Evolutionary conservation across 2,113 vertebrate genomes (phyloP), one percentile per base, ranked within the genome.

Genomic region (Xenotilapia leptura): DNA sequence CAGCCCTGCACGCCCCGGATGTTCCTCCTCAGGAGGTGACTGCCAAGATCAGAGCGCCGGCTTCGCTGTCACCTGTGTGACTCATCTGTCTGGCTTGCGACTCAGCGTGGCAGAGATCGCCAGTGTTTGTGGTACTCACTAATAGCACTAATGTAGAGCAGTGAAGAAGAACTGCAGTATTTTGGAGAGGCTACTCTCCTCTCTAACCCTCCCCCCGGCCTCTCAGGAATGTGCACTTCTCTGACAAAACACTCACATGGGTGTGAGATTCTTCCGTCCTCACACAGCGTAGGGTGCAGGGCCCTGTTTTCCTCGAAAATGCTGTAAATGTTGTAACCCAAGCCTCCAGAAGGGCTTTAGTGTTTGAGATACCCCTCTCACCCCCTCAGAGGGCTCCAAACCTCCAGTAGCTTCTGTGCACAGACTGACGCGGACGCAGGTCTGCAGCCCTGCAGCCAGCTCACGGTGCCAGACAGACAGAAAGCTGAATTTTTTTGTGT

Each of bases 171-270:
- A 86, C 56, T 38, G 51, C 65, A 84, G 88, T 88, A 54, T 86
- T 89, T 84, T 54, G 42, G 82, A 36, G 85, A 62, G 86, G 79
- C 58, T 90, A 8, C 26, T 82, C 82, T 80, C 58, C 91, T 13
- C 31, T 82, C 82, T 80, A 79, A 93, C 60, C 6, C 4, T 80
- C 79, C 86, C 85, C 85, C 82, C 26, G 11, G 33, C 60, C 88
- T 77, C 88, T 90, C 83, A 92, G 92, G 92, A 93, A 95, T 94
- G 85, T 49, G 87, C 85, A 19, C 88, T 92, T 73, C 51, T 28
- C 86, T 92, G 93, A 93, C 89, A 79, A 90, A 93, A 91, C 90
- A 23, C 86, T 92, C 94, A 91, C 82, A n/a, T 73, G 88, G 89
- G 90, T 94, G 94, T 90, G 93, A 95, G 79, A 84, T 92, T 65